phyloP scores from a whole-genome alignment of 23 tunicate species.

The Corella eumyota region DNA sequence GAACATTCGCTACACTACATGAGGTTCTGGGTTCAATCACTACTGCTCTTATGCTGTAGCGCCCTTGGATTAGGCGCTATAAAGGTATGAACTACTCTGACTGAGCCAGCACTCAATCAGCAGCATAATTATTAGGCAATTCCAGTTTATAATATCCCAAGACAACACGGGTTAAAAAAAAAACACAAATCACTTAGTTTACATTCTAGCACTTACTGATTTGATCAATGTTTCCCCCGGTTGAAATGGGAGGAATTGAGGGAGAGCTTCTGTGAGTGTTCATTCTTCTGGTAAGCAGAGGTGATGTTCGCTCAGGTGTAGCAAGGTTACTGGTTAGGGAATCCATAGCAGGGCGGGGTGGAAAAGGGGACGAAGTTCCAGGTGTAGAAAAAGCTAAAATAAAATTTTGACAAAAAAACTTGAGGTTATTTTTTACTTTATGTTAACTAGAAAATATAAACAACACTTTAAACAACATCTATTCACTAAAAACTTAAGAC shows the following conservation, averaged over 20 bases:
- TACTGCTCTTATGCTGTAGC: no score
- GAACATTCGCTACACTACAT: no score
- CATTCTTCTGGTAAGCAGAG: slow-evolving; percentile 47
- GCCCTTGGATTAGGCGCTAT: no score
- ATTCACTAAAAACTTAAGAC: no score
- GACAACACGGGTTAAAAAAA: not conserved
- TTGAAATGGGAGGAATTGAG: slow-evolving; percentile 6
- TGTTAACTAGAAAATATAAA: no score
- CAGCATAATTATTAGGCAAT: no score
- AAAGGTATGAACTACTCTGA: no score
- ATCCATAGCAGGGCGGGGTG: slow-evolving; percentile 33
- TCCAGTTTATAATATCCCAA: not conserved
- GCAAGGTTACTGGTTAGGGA: slow-evolving; percentile 34
- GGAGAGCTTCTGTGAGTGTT: slow-evolving; percentile 36
- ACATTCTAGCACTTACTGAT: not conserved
- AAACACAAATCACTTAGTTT: not conserved
- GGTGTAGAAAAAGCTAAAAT: slow-evolving; percentile 16
- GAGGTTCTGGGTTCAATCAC: no score
- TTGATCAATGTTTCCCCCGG: slow-evolving; percentile 5
- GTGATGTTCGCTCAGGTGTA: slow-evolving; percentile 65
- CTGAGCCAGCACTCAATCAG: no score
- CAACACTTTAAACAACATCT: no score
- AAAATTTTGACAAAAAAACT: no score
- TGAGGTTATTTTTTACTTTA: no score
- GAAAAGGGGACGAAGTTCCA: slow-evolving; percentile 43